phyloP scores from a whole-genome alignment of 1,140 invertebrate species.

The Scaptomyza pallida region DNA sequence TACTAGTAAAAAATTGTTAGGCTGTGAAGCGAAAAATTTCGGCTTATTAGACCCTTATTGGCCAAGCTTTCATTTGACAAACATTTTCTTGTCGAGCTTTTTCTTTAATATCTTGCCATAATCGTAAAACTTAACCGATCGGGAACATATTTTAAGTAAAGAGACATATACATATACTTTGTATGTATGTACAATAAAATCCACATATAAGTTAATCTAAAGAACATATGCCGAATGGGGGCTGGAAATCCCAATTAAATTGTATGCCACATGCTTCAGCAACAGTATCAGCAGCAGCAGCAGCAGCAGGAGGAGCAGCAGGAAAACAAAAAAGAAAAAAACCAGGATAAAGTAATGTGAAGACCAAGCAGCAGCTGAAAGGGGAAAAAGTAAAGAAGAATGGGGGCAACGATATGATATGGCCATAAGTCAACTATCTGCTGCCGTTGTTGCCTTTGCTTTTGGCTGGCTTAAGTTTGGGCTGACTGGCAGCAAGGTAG shows the following conservation, averaged over 20 bases:
- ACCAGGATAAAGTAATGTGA: not conserved
- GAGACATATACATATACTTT: not conserved
- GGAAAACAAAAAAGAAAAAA: slow-evolving; percentile 8
- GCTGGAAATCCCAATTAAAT: slow-evolving; percentile 41
- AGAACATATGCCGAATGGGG: slow-evolving; percentile 22
- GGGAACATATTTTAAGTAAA: not conserved
- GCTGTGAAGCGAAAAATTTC: no score
- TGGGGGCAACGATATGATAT: slow-evolving; percentile 26
- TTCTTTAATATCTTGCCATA: no score
- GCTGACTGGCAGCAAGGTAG: not conserved
- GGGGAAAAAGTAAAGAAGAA: not conserved
- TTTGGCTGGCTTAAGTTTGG: not conserved
- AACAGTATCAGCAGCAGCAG: not conserved
- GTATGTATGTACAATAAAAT: not conserved
- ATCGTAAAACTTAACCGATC: no score
- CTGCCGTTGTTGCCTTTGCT: not conserved
- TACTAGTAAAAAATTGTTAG: no score
- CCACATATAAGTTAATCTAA: slow-evolving; percentile 4
- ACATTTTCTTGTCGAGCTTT: no score
- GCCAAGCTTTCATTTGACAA: no score
- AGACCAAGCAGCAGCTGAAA: no score
- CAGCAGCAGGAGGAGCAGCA: not conserved
- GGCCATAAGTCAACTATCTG: slow-evolving; percentile 50
- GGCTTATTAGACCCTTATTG: no score
- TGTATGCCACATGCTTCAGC: slow-evolving; percentile 31